phyloP scores from a whole-genome alignment of 1,140 invertebrate genomes.

The Drosophila insularis region DNA sequence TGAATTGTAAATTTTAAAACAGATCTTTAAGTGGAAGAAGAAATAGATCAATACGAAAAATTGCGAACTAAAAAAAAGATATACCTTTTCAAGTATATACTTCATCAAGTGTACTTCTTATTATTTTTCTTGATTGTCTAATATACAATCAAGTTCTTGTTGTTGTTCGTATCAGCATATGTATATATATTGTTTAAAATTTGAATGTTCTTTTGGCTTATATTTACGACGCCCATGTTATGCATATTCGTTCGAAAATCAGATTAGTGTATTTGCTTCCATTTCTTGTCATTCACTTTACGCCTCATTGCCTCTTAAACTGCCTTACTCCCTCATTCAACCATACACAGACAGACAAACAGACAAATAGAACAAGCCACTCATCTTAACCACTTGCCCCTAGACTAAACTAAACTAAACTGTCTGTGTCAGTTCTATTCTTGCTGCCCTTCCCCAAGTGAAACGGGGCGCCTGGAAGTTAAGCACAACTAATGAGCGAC shows the following conservation, averaged over 20 bases:
- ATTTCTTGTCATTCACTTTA: constrained; percentile 10
- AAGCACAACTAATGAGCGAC: constrained; percentile 75
- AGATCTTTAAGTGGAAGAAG: no score
- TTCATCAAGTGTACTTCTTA: no score
- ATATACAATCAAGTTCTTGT: neutral
- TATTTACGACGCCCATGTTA: neutral
- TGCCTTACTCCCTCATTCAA: neutral
- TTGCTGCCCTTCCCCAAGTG: constrained; percentile 12
- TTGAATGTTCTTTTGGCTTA: neutral
- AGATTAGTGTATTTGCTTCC: constrained; percentile 9
- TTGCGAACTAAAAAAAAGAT: no score
- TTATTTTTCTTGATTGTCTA: no score
- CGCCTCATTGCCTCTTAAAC: constrained; percentile 9
- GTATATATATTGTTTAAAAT: no score
- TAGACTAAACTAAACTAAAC: constrained; percentile 16
- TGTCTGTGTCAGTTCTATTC: constrained; percentile 24
- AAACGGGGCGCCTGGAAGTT: constrained; percentile 40
- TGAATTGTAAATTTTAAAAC: no score
- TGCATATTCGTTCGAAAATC: neutral
- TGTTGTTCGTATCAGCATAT: no score
- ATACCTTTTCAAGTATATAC: no score
- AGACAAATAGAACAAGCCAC: constrained; percentile 4
- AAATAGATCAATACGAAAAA: no score
- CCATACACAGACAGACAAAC: neutral
- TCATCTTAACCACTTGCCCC: constrained; percentile 39